These are phyloP conservation scores for Aurelia aurita complex sp. Pacific DNA, from an alignment of 30 jellyfish, hydroid and myxozoan species.

Conservation along the genomic window DNA sequence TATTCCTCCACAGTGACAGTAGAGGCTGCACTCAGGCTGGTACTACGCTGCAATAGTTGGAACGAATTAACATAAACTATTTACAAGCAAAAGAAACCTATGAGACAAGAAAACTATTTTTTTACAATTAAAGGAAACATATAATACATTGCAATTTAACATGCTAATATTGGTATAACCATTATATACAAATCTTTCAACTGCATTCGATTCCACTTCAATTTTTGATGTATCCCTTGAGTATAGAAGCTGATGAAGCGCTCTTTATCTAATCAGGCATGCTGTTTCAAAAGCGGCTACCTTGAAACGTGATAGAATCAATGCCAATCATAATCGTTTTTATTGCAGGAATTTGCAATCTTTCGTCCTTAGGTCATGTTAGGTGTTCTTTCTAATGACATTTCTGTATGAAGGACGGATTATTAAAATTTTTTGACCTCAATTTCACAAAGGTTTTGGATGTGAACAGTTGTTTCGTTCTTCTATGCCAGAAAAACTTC, in stretches of 20 bases:
- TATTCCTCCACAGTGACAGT: too few relatives aligned
- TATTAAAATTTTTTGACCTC: too few relatives aligned
- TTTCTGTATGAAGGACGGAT: too few relatives aligned
- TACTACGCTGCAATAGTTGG: too few relatives aligned
- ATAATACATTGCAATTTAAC: neutral
- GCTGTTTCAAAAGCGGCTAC: conserved; percentile 1
- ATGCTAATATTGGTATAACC: neutral
- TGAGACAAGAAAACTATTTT: too few relatives aligned
- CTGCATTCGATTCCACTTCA: neutral
- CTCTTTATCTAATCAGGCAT: conserved; percentile 4
- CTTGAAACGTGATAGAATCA: neutral
- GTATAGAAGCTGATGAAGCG: neutral
- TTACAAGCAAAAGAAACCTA: neutral
- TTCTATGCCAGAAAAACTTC: too few relatives aligned
- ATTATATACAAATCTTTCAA: neutral
- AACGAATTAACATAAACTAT: neutral
- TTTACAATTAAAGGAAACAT: too few relatives aligned
- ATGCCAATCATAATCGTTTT: neutral
- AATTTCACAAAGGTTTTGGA: too few relatives aligned
- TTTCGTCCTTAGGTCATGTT: neutral
- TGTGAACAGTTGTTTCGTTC: too few relatives aligned
- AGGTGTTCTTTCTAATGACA: neutral
- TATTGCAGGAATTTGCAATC: neutral
- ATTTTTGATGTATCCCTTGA: neutral
- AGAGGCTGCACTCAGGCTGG: too few relatives aligned